phyloP scores from a whole-genome alignment of 1,140 invertebrate genomes.

The Papilio machaon region DNA sequence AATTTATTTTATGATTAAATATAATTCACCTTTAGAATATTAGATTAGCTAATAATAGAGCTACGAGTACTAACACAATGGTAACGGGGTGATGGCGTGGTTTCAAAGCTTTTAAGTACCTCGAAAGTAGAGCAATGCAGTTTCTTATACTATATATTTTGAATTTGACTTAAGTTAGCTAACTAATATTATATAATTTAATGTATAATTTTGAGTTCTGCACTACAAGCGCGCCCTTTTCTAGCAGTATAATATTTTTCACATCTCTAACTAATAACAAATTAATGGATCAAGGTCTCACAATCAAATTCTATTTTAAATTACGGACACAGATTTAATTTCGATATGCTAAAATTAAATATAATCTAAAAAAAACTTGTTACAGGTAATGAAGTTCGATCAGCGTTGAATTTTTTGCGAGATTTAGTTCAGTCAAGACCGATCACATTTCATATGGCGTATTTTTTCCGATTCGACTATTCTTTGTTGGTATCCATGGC shows the following conservation, averaged over 20 bases:
- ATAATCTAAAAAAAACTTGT: slow-evolving; percentile 1
- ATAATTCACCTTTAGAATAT: too few species aligned
- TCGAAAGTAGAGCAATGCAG: background rate
- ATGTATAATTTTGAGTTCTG: too few species aligned
- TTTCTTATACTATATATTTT: too few species aligned
- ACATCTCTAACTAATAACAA: too few species aligned
- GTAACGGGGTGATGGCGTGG: background rate
- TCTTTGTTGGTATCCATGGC: slow-evolving; percentile 57
- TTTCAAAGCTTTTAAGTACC: background rate
- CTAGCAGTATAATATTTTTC: too few species aligned
- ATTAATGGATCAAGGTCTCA: too few species aligned
- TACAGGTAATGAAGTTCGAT: slow-evolving; percentile 50
- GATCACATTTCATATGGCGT: slow-evolving; percentile 58
- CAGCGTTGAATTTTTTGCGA: slow-evolving; percentile 47
- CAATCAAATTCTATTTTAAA: too few species aligned
- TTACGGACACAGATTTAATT: too few species aligned
- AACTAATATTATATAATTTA: too few species aligned
- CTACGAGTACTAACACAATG: background rate
- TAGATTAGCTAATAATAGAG: background rate
- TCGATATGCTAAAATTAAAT: too few species aligned
- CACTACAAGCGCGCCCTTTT: too few species aligned
- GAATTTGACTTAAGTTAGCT: too few species aligned
- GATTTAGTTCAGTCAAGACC: slow-evolving; percentile 52
- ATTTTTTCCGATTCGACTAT: slow-evolving; percentile 62
- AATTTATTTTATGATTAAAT: background rate